Base-by-base conservation (phyloP, 2,113 vertebrate species). In the Tychaedon coryphoeus region DNA sequence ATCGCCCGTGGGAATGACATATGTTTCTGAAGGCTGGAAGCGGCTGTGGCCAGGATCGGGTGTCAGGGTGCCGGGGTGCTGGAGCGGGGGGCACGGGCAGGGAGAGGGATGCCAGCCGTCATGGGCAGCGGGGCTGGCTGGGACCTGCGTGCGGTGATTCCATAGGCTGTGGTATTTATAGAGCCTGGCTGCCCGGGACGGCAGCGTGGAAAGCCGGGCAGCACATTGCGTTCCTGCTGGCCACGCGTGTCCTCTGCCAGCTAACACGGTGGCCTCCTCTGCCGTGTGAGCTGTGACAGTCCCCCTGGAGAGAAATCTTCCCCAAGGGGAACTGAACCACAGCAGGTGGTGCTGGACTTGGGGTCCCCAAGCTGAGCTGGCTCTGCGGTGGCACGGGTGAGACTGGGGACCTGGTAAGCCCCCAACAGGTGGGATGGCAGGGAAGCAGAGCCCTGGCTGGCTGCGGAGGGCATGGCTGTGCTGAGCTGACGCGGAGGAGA, bases 11-110 rank as follows among this genome's bases (percentile, higher is more conserved):
- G 90, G 88, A 88, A 75, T 13, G 17, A 95, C 95, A 90, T 91
- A 50, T 88, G 95, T 96, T 91, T 94, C 81, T 88, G 69, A 81
- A 51, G 81, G 92, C 92, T 95, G 95, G 75, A 69, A 90, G 86
- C 50, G 47, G 64, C 65, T 16, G 45, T 28, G 12, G 77, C 34
- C 2, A 4, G 90, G 75, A 96, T 97, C 95, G 73, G 71, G 51
- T 97, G 94, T 97, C 96, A 86, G 90, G 83, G 89, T 86, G 88
- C 5, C 19, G 48, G 78, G 87, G 78, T 83, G 87, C 48, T 5
- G 5, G 56, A 56, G 78, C 4, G 0, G 40, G 75, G 75, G 84
- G 43, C 85, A 72, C 19, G 2, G 62, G 25, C 1, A 9, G 83
- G 92, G 78, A 62, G 82, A 58, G 57, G 4, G 9, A 33, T 71